Evolutionary conservation across 1,140 invertebrate species (phyloP), one percentile per base, ranked within the genome.

Genomic region (Paraescarpia echinospica): DNA sequence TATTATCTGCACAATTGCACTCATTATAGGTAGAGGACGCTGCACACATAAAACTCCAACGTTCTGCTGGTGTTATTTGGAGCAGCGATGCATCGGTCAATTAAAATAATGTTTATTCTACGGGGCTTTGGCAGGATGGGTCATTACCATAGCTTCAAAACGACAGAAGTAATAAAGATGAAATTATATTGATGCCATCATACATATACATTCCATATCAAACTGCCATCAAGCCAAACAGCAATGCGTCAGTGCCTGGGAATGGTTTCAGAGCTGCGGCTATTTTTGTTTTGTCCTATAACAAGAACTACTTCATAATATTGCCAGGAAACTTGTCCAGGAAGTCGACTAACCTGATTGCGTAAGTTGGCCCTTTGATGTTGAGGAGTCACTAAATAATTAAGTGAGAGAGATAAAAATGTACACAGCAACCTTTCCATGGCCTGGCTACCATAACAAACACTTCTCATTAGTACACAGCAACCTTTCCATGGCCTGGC

Each of bases 81-180:
- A 77, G 8, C 12, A 77, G 59, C 4, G 59, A 6, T 18, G 27
- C 59, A 77, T 77, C 59, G 59, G 59, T 77, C 59, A 27, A 77
- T 77, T 77, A 77, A 77, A 77, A 31, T 77, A 77, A 77, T 77
- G 59, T 77, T 77, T 77, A 77, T 77, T 77, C 59, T 77, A 77
- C 59, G 22, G 2, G 59, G 18, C 59, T 77, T 77, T 18, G 59
- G 59, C 14, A 31, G 59, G 27, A 18, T 27, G 59, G 27, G 59
- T 77, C 59, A 77, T 77, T 77, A 77, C 59, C 59, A 77, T 77
- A 77, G 59, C 59, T 77, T 77, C 59, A 77, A 77, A 77, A 77
- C 59, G 59, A 18, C 27, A 31, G 59, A 77, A 4, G 59, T 77
- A 77, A 77, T 77, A 77, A 77, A 77, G 59, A 77, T 77, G 59